Conservation (phyloP, 92 coral and sea anemone species). For the Anthopleura xanthogrammica region DNA sequence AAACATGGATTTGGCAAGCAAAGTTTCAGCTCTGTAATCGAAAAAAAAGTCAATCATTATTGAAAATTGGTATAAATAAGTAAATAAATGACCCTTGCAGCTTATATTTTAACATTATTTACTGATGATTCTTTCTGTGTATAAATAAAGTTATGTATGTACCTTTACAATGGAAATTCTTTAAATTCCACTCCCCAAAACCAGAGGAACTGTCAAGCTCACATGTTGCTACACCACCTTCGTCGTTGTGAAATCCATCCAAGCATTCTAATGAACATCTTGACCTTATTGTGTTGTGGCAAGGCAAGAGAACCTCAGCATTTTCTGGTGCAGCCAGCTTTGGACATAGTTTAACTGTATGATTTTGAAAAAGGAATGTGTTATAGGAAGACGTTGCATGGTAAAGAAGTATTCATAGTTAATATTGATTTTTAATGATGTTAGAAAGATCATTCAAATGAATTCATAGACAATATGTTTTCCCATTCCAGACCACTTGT, state of each 20-base stretch:
- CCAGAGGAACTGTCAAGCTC: slow-evolving; percentile 6
- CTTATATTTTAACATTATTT: too few species aligned
- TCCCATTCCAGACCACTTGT: too few species aligned
- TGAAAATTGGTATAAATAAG: not conserved
- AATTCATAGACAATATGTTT: too few species aligned
- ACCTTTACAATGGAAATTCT: slow-evolving; percentile 35
- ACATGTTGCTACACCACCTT: slow-evolving; percentile 29
- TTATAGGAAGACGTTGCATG: too few species aligned
- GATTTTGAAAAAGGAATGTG: too few species aligned
- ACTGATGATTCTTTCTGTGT: too few species aligned
- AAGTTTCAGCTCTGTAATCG: slow-evolving; percentile 34
- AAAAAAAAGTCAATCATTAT: not conserved
- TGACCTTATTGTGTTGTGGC: slow-evolving; percentile 24
- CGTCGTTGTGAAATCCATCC: slow-evolving; percentile 26
- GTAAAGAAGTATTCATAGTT: not conserved
- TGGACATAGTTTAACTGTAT: slow-evolving; percentile 31
- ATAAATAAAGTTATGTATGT: not conserved
- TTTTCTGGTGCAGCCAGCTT: slow-evolving; percentile 26
- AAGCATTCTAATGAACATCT: slow-evolving; percentile 27
- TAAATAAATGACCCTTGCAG: too few species aligned
- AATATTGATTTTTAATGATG: not conserved
- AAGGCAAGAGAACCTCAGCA: slow-evolving; percentile 32
- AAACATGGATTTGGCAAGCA: slow-evolving; percentile 57
- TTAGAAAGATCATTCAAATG: too few species aligned
- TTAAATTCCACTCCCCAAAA: slow-evolving; percentile 24